Evolutionary conservation across 2,888 invertebrate genomes (phyloP).

Genomic region (Agapostemon virescens): DNA sequence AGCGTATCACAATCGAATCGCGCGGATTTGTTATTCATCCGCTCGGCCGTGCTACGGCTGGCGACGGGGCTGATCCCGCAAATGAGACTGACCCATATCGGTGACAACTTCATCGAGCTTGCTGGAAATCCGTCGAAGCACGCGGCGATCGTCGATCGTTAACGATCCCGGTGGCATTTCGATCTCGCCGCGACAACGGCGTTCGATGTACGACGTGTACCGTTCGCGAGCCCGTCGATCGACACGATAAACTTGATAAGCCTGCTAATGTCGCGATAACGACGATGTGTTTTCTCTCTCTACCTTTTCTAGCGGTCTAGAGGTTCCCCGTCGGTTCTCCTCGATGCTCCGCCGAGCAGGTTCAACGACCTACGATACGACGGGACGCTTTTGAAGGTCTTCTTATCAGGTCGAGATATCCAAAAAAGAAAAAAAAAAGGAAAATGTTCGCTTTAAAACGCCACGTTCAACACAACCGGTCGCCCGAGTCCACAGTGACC

Average conservation of each 20-base stretch:
- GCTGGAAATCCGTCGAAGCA: constrained; percentile 39
- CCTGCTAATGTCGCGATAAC: constrained; percentile 7
- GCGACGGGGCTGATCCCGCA: constrained; percentile 26
- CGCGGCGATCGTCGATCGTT: constrained; percentile 32
- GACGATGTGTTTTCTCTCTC: background rate
- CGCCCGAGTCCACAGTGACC: constrained; percentile 10
- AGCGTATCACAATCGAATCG: constrained; percentile 29
- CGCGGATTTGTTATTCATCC: constrained; percentile 48
- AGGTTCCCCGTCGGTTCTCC: background rate
- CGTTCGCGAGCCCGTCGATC: background rate
- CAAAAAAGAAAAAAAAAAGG: background rate
- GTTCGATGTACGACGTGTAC: background rate
- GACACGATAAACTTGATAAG: constrained; percentile 15
- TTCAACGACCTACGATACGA: constrained; percentile 3
- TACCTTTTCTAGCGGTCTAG: background rate
- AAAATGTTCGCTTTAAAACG: background rate
- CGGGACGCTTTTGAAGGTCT: constrained; percentile 3
- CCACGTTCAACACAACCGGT: background rate
- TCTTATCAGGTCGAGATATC: constrained; percentile 17
- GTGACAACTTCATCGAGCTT: constrained; percentile 40
- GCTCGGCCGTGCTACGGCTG: constrained; percentile 23
- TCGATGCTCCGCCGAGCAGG: background rate
- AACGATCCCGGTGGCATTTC: constrained; percentile 25
- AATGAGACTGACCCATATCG: constrained; percentile 40
- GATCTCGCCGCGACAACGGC: constrained; percentile 6